Conservation (phyloP, 2,113 vertebrate genomes). For the Ochotona curzoniae region DNA sequence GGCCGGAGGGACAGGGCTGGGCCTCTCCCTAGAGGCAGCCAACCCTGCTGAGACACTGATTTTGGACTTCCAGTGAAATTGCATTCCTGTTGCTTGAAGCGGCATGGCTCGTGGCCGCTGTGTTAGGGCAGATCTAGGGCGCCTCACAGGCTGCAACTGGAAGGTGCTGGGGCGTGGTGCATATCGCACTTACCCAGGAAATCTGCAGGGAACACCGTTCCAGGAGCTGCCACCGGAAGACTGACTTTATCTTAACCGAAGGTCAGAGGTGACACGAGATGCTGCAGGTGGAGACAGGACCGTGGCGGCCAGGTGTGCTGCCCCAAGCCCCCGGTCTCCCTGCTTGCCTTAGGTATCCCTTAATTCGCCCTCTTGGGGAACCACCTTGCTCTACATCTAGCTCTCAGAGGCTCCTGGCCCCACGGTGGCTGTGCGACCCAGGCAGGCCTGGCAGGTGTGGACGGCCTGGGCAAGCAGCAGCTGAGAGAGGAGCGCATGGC, state of each 20-base stretch:
- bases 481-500: not conserved
- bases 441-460: not conserved
- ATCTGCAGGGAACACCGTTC: not conserved
- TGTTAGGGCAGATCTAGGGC: not conserved
- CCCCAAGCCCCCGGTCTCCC: not conserved
- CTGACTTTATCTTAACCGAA: no score
- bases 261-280: not conserved
- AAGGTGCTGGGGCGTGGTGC: not conserved
- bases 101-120: fast-evolving
- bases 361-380: not conserved
- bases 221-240: not conserved
- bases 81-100: not conserved
- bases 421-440: not conserved
- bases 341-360: not conserved
- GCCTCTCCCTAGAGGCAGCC: fast-evolving
- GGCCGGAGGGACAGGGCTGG: not conserved
- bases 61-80: not conserved
- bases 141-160: no score
- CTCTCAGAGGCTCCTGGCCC: not conserved
- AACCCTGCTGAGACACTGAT: not conserved
- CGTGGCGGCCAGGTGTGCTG: not conserved
- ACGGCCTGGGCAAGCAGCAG: not conserved
- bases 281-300: no score
- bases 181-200: not conserved
- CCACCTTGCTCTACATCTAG: no score